These are phyloP conservation scores for Anaspis maculata DNA, from an alignment of 2,888 invertebrate species.

Conservation along the genomic window DNA sequence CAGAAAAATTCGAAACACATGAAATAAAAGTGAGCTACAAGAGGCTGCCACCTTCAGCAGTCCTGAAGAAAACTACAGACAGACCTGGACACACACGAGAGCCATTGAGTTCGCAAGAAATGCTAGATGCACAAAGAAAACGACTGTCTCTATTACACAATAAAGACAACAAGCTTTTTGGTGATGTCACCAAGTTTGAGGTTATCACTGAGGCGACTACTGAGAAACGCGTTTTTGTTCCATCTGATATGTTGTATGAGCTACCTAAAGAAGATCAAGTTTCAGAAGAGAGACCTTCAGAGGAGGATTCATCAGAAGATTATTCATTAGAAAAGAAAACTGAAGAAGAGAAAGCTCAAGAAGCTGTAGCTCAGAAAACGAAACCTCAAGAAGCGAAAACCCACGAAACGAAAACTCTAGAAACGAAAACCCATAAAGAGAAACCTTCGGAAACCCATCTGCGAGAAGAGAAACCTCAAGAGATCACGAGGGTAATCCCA, in stretches of 20 bases:
- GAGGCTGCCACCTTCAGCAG: conserved; percentile 22
- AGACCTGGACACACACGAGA: conserved; percentile 22
- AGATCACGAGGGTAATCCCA: too few species aligned
- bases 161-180: conserved; percentile 26
- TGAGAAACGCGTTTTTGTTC: conserved; percentile 37
- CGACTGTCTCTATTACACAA: conserved; percentile 26
- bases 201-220: conserved; percentile 36
- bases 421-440: conserved; percentile 11
- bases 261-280: background rate
- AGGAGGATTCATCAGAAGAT: too few species aligned
- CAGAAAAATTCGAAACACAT: background rate
- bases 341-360: too few species aligned
- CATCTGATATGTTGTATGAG: conserved; percentile 21
- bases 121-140: conserved; percentile 29
- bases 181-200: conserved; percentile 27
- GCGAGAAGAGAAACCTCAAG: too few species aligned
- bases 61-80: conserved; percentile 21
- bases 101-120: conserved; percentile 19
- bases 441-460: too few species aligned
- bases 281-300: conserved; percentile 6
- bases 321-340: too few species aligned
- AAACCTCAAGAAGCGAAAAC: too few species aligned
- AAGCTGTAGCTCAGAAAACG: too few species aligned
- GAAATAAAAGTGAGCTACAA: conserved; percentile 22
- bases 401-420: conserved; percentile 15